Percentiles rank a stretch among this genome's conserved stretches.
Conservation (phyloP, 2,797 vertebrate species). For the Macropus fuliginosus region DNA sequence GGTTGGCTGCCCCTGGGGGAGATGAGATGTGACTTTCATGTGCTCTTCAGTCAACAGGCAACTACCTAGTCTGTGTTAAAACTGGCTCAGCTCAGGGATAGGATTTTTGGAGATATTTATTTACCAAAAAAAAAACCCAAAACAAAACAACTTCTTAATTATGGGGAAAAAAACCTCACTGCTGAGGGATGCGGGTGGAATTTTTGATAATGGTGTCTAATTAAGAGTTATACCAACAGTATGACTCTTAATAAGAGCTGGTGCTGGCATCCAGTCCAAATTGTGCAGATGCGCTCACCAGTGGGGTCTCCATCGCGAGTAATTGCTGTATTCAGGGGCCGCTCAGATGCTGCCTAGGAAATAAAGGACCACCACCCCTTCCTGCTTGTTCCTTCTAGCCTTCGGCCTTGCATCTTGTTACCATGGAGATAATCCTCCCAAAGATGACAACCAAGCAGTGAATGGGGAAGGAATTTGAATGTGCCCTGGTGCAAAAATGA, state of each 20-base stretch:
- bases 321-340: conserved; percentile 73
- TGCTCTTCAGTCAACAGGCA: not conserved
- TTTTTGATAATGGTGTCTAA: not conserved
- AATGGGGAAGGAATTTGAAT: conserved; percentile 73
- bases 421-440: conserved; percentile 77
- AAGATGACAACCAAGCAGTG: conserved; percentile 58
- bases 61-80: not conserved
- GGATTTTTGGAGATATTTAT: not conserved
- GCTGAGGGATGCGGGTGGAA: not conserved
- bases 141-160: not conserved
- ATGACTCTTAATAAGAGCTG: not conserved
- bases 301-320: conserved; percentile 63
- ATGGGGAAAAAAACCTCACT: not conserved
- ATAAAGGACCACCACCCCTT: conserved; percentile 5
- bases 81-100: not conserved
- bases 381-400: not conserved
- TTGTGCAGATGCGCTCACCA: conserved; percentile 70
- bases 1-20: not conserved
- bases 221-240: not conserved
- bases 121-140: not conserved
- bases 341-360: conserved; percentile 66
- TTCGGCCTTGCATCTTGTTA: conserved; percentile 67
- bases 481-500: not conserved
- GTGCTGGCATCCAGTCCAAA: not conserved
- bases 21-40: not conserved